Evolutionary conservation across 2,888 invertebrate species (phyloP).

Genomic region (Leptodirus hochenwartii): DNA sequence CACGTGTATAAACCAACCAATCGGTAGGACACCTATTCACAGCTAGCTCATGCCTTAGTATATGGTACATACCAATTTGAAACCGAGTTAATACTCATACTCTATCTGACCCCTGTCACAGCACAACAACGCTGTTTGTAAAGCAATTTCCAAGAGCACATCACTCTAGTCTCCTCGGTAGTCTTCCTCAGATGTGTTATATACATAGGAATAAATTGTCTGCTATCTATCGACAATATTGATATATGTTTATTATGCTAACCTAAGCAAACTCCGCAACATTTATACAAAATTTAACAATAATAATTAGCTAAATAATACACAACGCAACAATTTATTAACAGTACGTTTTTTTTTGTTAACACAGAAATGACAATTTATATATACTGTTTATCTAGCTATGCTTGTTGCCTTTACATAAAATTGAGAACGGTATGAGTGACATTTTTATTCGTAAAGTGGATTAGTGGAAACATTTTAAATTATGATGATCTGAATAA

Average conservation of each 20-base stretch:
- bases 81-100: too few species aligned
- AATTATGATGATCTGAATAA: slow-evolving; percentile 12
- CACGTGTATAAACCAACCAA: too few species aligned
- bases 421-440: slow-evolving; percentile 18
- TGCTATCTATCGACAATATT: too few species aligned
- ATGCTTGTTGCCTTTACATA: slow-evolving; percentile 1
- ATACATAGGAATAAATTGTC: too few species aligned
- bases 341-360: slow-evolving; percentile 7
- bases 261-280: slow-evolving; percentile 22
- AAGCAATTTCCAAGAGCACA: too few species aligned
- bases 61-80: too few species aligned
- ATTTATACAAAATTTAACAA: slow-evolving; percentile 28
- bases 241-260: slow-evolving; percentile 13
- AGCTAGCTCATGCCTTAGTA: too few species aligned
- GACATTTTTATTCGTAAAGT: slow-evolving; percentile 24
- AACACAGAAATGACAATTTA: not conserved
- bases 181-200: too few species aligned
- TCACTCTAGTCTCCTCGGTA: too few species aligned
- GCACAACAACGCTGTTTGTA: too few species aligned
- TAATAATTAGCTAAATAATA: slow-evolving; percentile 17
- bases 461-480: slow-evolving; percentile 10
- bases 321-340: slow-evolving; percentile 9
- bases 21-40: too few species aligned
- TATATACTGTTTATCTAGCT: not conserved
- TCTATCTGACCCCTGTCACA: too few species aligned